These are phyloP conservation scores for Centrocercus urophasianus DNA, from an alignment of 2,113 vertebrate genomes.

Conservation along the genomic window DNA sequence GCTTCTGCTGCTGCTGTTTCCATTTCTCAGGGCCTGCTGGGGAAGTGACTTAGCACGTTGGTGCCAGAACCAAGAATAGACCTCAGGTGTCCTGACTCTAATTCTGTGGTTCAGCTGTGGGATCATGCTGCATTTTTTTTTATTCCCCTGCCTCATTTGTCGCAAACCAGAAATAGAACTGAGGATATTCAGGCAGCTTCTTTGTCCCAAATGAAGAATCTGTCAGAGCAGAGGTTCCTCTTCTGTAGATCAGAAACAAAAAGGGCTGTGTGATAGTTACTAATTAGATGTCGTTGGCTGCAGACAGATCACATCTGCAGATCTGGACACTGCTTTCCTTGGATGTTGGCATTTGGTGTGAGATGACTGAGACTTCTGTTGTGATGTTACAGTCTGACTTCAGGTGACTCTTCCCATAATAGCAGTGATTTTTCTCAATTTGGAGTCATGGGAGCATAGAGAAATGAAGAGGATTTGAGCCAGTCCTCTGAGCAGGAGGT, in stretches of 20 bases:
- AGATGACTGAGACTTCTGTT: not conserved
- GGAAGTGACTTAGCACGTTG: conserved; percentile 1
- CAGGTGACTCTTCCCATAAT: not conserved
- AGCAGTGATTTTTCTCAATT: not conserved
- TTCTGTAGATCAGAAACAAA: not conserved
- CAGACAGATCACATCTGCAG: not conserved
- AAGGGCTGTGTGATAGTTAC: not conserved
- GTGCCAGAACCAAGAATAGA: conserved; percentile 62
- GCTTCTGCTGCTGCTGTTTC: not conserved
- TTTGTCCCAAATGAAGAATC: conserved; percentile 21
- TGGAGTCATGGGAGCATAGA: not conserved
- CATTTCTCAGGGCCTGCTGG: not conserved
- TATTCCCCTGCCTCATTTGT: conserved; percentile 30
- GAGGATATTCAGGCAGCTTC: not conserved
- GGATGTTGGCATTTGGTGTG: not conserved
- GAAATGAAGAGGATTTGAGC: not conserved
- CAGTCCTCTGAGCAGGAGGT: not conserved
- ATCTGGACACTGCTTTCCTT: not conserved
- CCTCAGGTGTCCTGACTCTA: conserved; percentile 56
- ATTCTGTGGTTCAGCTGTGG: conserved; percentile 55
- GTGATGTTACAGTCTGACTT: not conserved
- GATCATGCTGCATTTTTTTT: conserved; percentile 46
- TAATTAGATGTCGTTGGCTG: not conserved
- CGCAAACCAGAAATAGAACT: conserved; percentile 47
- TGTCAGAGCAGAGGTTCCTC: not conserved